Evolutionary conservation across 2,113 vertebrate species (phyloP).

Genomic region (Quiscalus mexicanus): DNA sequence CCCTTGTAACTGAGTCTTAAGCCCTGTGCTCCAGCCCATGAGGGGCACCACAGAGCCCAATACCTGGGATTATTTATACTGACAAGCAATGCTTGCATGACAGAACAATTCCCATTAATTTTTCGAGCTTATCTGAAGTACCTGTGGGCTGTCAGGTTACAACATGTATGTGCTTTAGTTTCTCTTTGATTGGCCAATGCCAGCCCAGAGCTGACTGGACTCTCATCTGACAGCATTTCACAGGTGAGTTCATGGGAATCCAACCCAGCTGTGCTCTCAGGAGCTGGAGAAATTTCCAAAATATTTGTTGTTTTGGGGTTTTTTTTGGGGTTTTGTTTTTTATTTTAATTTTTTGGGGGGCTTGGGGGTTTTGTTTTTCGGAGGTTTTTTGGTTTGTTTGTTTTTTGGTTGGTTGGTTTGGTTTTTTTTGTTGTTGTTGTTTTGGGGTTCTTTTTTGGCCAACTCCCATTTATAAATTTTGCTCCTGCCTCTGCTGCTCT

Average conservation of each 20-base stretch:
- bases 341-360: too few species aligned
- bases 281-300: not conserved
- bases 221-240: not conserved
- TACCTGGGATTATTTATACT: not conserved
- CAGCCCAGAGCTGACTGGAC: not conserved
- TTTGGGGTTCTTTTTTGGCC: not conserved
- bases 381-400: not conserved
- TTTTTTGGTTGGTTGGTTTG: not conserved
- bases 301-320: not conserved
- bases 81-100: not conserved
- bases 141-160: slow-evolving; percentile 20
- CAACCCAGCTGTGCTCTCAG: not conserved
- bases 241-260: not conserved
- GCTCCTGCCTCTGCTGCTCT: too few species aligned
- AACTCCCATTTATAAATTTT: not conserved
- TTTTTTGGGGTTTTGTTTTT: not conserved
- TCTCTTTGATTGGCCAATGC: not conserved
- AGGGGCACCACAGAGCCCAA: not conserved
- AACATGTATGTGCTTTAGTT: not conserved
- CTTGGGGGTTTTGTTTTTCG: too few species aligned
- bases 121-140: not conserved
- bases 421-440: not conserved
- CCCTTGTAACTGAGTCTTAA: slow-evolving; percentile 6
- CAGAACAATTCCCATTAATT: slow-evolving; percentile 1
- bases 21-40: not conserved